phyloP scores from a whole-genome alignment of 2,797 vertebrate species.

The Arctocebus calabarensis region DNA sequence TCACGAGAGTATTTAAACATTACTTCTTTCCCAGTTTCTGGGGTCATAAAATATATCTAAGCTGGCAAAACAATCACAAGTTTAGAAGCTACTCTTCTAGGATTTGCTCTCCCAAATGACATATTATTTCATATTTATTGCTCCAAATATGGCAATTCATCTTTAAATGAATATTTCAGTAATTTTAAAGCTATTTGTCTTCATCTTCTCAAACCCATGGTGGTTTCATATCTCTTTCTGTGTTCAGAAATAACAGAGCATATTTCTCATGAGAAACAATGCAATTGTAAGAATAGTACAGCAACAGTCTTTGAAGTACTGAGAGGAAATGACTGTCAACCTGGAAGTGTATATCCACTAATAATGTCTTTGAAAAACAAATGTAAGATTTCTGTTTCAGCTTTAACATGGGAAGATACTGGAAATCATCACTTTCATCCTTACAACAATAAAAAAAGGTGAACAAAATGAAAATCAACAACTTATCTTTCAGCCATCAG shows the following conservation, averaged over 20 bases:
- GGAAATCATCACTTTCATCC: not conserved
- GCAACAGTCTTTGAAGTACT: constrained; percentile 45
- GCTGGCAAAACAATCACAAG: constrained; percentile 37
- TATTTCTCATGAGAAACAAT: constrained; percentile 71
- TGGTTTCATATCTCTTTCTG: constrained; percentile 66
- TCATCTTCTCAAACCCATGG: constrained; percentile 15
- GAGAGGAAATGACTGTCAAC: constrained; percentile 52
- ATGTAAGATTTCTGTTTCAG: constrained; percentile 21
- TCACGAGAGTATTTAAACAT: constrained; percentile 27
- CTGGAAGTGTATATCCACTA: constrained; percentile 65
- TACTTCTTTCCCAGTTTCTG: not conserved
- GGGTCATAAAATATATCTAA: constrained; percentile 37
- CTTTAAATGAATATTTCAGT: constrained; percentile 72
- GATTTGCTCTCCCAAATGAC: constrained; percentile 39
- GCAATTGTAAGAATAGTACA: constrained; percentile 12
- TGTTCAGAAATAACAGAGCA: constrained; percentile 57
- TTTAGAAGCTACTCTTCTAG: constrained; percentile 21
- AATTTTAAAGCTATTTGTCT: constrained; percentile 50
- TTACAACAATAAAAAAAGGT: not conserved
- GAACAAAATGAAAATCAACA: constrained; percentile 24
- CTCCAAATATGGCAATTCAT: constrained; percentile 54
- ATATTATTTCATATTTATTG: constrained; percentile 31
- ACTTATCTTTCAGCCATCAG: constrained; percentile 10
- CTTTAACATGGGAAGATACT: not conserved
- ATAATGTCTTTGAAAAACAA: constrained; percentile 59